phyloP scores from a whole-genome alignment of 2,113 vertebrate species.

The Alligator mississippiensis region DNA sequence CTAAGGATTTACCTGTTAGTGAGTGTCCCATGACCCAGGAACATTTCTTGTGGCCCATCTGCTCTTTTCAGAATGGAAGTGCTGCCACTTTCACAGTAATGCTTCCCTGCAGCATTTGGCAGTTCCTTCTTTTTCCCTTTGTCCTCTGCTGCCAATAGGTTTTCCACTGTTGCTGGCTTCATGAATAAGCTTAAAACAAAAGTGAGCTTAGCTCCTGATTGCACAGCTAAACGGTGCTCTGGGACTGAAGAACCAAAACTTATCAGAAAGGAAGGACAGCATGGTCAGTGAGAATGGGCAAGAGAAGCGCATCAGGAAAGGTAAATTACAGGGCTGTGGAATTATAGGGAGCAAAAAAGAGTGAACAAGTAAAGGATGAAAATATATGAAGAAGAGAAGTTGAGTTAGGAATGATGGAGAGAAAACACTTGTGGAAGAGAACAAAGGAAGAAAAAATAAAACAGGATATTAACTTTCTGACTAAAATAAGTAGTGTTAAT shows the following conservation, averaged over 20 bases:
- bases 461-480: neutral
- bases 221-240: neutral
- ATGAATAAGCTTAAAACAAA: neutral
- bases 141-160: neutral
- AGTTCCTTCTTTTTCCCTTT: neutral
- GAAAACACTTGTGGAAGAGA: conserved; percentile 37
- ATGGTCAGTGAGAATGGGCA: neutral
- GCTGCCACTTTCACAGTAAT: neutral
- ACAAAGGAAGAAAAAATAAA: conserved; percentile 41
- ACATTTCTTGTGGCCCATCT: neutral
- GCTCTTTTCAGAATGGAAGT: neutral
- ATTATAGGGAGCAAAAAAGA: neutral
- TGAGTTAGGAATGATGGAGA: neutral
- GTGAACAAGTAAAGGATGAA: neutral
- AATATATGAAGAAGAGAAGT: neutral
- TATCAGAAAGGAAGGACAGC: conserved; percentile 28
- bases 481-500: neutral
- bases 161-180: neutral
- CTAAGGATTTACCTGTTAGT: neutral
- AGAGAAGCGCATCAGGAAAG: neutral
- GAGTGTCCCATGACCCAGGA: neutral
- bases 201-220: neutral
- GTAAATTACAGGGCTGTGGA: conserved; percentile 36
- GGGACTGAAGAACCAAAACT: conserved; percentile 34
- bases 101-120: neutral